Evolutionary conservation across 2,797 vertebrate species (phyloP).

Genomic region (Notolabrus celidotus): DNA sequence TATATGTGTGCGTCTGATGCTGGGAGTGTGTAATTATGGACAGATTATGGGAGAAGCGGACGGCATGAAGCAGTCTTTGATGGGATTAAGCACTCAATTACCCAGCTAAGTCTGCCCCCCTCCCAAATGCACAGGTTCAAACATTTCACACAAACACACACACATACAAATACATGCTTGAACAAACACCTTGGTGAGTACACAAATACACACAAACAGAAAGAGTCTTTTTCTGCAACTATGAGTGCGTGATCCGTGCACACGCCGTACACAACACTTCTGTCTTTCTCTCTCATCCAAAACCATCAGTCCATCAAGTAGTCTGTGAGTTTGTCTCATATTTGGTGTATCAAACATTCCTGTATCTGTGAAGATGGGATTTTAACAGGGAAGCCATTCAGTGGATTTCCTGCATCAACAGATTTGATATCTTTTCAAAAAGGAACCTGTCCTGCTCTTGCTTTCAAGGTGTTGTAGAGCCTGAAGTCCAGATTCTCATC

Average conservation of each 20-base stretch:
- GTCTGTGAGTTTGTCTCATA: background rate
- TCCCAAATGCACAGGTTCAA: constrained; percentile 49
- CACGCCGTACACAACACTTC: background rate
- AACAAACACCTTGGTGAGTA: constrained; percentile 35
- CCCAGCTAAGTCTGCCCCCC: constrained; percentile 70
- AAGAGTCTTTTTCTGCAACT: background rate
- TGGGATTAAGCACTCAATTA: constrained; percentile 86
- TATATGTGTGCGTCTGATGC: constrained; percentile 52
- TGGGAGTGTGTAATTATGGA: constrained; percentile 80
- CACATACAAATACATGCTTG: background rate
- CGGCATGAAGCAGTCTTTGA: constrained; percentile 80
- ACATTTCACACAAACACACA: constrained; percentile 35
- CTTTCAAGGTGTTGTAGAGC: too few relatives aligned
- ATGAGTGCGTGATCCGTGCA: background rate
- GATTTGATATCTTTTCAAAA: background rate
- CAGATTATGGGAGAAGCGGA: constrained; percentile 80
- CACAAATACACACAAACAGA: constrained; percentile 25
- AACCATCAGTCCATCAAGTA: constrained; percentile 5
- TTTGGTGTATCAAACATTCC: background rate
- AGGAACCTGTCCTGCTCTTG: too few relatives aligned
- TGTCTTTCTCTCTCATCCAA: constrained; percentile 9
- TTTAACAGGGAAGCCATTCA: background rate
- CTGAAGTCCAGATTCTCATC: too few relatives aligned
- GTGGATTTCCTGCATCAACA: background rate
- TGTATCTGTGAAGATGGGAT: background rate